Conservation (phyloP, 1,140 invertebrate species). For the Zeugodacus cucurbitae region DNA sequence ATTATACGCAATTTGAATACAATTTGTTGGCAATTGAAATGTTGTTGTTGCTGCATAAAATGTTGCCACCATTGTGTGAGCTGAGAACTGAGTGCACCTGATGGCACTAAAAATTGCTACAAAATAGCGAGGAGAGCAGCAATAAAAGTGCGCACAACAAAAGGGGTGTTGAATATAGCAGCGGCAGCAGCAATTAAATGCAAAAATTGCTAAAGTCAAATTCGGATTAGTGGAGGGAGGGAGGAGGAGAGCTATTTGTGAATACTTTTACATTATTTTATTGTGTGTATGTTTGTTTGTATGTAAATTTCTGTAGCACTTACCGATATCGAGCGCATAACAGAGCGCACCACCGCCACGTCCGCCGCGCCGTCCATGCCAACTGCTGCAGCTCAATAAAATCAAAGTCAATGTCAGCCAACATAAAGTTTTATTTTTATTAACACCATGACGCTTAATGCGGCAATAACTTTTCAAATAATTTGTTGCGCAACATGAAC, state of each 20-base stretch:
- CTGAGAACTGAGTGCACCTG: not conserved
- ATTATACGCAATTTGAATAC: conserved; percentile 12
- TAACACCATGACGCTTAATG: conserved; percentile 59
- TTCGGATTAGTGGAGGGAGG: not conserved
- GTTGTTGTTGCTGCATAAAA: not conserved
- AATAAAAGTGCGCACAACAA: conserved; percentile 5
- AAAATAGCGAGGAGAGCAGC: not conserved
- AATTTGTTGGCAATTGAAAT: conserved; percentile 25
- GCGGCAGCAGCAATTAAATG: not conserved
- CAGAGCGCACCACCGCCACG: conserved; percentile 3
- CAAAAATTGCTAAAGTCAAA: conserved; percentile 4
- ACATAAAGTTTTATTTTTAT: conserved; percentile 64
- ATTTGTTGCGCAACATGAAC: conserved; percentile 55
- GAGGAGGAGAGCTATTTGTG: not conserved
- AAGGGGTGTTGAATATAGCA: not conserved
- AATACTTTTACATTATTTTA: not conserved
- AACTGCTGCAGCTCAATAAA: conserved; percentile 53
- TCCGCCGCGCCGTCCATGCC: conserved; percentile 33
- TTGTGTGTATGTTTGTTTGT: not conserved
- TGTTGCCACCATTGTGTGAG: not conserved
- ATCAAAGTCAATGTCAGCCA: conserved; percentile 63
- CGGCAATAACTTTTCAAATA: conserved; percentile 62
- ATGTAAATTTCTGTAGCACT: conserved; percentile 41
- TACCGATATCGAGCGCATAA: conserved; percentile 56
- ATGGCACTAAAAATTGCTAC: not conserved